Percentiles rank a stretch among this genome's conserved stretches.
Evolutionary conservation across 2,113 vertebrate species (phyloP).

Genomic region (Polypterus bichir): DNA sequence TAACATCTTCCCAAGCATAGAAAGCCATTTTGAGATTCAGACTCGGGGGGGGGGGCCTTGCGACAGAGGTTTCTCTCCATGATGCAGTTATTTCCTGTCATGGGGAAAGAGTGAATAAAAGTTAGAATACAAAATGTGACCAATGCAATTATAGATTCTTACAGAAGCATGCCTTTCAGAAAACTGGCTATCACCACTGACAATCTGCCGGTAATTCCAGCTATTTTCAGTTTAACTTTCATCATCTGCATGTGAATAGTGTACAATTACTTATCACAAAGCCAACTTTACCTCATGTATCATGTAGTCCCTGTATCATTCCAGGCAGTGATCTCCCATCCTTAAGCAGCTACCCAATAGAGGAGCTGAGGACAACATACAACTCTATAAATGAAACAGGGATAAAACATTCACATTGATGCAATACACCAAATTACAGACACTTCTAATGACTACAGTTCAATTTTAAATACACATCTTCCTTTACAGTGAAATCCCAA

Average conservation of each 20-base stretch:
- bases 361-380: slow-evolving; percentile 4
- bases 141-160: too few species aligned
- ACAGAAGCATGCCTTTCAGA: slow-evolving; percentile 40
- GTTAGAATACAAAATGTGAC: too few species aligned
- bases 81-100: too few species aligned
- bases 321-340: not conserved
- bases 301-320: not conserved
- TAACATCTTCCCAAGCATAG: too few species aligned
- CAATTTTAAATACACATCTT: not conserved
- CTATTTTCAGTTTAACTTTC: slow-evolving; percentile 22
- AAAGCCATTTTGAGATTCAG: too few species aligned
- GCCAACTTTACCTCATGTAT: not conserved
- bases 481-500: too few species aligned
- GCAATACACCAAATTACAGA: not conserved
- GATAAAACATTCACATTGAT: not conserved
- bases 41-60: too few species aligned
- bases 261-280: slow-evolving; percentile 21
- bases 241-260: slow-evolving; percentile 11
- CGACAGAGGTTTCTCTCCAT: too few species aligned
- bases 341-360: not conserved
- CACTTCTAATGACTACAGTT: not conserved
- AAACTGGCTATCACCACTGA: slow-evolving; percentile 63
- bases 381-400: slow-evolving; percentile 8
- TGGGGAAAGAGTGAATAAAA: too few species aligned
- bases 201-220: slow-evolving; percentile 87